Base-by-base conservation (phyloP, 2,797 vertebrate genomes). In the Oophaga sylvatica region DNA sequence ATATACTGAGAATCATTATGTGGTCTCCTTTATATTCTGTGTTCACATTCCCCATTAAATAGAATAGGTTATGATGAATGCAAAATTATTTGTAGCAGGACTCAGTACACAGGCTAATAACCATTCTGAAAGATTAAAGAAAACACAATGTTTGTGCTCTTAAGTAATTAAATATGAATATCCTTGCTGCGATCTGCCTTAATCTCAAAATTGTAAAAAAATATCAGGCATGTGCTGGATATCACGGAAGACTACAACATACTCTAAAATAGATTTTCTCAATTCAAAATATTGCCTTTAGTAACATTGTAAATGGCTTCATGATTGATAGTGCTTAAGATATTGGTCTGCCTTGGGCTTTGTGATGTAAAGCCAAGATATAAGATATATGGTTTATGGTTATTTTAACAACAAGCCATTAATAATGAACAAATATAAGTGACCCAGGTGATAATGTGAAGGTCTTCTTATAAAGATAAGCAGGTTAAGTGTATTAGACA, bases 251-350 rank as follows among this genome's bases (percentile, higher is more conserved):
- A 68, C 65, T 53, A 81, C 41, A 41, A 67, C 62, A 48, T 26
- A n/a, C 19, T 15, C 26, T 15, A 59, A 83, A 59, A 73, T 73
- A 73, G 26, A 83, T 59, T 83, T 83, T 73, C 53, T n/a, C 29
- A 83, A 70, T 73, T 71, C 81, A 71, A 57, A 59, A 31, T 4
- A 59, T 71, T 71, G 67, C 45, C 80, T 68, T 82, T 82, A 70
- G 63, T 82, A 83, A 83, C 67, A 26, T 15, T 83, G 68, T 73
- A 83, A 83, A 83, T 83, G 67, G 68, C 67, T 59, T 59, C 19
- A 41, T 73, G 53, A 83, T 83, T 83, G 48, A 83, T 83, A 83
- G 81, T 31, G 19, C 53, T 73, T 57, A 73, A 29, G 19, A 83
- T 71, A 83, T 20, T 71, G 29, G 29, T 70, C 53, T 59, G 81